phyloP scores from a whole-genome alignment of 2,113 vertebrate genomes.

The Cyanistes caeruleus region DNA sequence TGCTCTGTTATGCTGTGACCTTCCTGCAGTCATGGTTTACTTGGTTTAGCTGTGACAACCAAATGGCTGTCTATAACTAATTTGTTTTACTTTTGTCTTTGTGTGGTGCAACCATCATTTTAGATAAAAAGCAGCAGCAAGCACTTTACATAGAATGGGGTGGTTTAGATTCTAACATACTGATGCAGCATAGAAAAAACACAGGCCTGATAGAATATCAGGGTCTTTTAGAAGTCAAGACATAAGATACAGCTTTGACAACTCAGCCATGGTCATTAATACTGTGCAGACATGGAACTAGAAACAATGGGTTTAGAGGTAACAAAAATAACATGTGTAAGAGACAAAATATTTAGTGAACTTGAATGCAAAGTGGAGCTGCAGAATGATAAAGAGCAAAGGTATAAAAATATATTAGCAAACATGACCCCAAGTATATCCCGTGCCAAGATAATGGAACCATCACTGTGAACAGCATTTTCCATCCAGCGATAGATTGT shows the following conservation, averaged over 20 bases:
- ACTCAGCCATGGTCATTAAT: not conserved
- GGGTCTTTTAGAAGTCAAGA: not conserved
- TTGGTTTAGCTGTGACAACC: not conserved
- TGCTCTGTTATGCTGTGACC: not conserved
- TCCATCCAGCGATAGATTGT: not conserved
- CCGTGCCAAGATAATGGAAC: not conserved
- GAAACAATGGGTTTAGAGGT: not conserved
- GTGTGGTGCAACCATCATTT: not conserved
- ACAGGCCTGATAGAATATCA: not conserved
- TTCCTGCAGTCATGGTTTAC: not conserved
- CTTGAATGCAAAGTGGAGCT: not conserved
- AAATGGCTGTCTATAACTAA: not conserved
- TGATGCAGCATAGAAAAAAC: accelerated
- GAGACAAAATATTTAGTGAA: not conserved
- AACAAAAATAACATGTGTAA: not conserved
- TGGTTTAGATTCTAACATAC: not conserved
- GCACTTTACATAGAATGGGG: not conserved
- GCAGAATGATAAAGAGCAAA: not conserved
- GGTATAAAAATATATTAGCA: not conserved
- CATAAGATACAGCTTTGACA: not conserved
- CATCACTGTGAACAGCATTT: not conserved
- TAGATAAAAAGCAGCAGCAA: not conserved
- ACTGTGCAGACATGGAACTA: not conserved
- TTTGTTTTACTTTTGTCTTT: not conserved
- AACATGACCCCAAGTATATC: not conserved